Conservation (phyloP, 1,140 invertebrate genomes). For the Drosophila eugracilis region DNA sequence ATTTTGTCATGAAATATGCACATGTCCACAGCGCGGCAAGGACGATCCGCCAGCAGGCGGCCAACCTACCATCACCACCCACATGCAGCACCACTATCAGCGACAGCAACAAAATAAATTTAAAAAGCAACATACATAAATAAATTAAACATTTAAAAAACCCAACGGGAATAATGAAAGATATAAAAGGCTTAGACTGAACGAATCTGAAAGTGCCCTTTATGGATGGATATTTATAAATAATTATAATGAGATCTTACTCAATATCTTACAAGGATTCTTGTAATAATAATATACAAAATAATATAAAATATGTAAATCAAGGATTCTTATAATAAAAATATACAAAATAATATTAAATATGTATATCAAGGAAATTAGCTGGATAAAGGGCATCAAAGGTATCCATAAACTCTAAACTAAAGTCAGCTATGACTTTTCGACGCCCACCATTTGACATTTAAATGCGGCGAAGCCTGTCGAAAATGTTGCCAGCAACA, state of each 20-base stretch:
- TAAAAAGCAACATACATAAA: conserved; percentile 63
- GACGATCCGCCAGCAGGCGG: conserved; percentile 46
- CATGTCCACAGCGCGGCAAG: conserved; percentile 64
- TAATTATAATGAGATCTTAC: not conserved
- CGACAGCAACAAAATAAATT: conserved; percentile 51
- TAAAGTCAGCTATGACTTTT: not conserved
- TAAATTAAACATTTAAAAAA: conserved; percentile 70
- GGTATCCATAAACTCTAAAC: not conserved
- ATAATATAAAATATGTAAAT: not conserved
- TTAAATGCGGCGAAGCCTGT: conserved; percentile 71
- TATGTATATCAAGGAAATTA: not conserved
- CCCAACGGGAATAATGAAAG: conserved; percentile 46
- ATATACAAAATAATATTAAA: not conserved
- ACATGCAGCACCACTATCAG: conserved; percentile 20
- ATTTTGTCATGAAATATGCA: conserved; percentile 78
- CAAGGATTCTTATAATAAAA: no score
- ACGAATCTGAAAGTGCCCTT: conserved; percentile 29
- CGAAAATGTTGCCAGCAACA: conserved; percentile 54
- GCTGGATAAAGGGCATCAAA: conserved; percentile 5
- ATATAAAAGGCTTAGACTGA: conserved; percentile 2
- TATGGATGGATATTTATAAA: not conserved
- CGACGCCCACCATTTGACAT: conserved; percentile 29
- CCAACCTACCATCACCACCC: conserved; percentile 14
- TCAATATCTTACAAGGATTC: no score
- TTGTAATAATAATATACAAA: not conserved